A percentile compares a stretch with the other conserved stretches of the same genome.
Evolutionary conservation across 1,140 invertebrate species (phyloP).

Genomic region (Lethrus apterus): DNA sequence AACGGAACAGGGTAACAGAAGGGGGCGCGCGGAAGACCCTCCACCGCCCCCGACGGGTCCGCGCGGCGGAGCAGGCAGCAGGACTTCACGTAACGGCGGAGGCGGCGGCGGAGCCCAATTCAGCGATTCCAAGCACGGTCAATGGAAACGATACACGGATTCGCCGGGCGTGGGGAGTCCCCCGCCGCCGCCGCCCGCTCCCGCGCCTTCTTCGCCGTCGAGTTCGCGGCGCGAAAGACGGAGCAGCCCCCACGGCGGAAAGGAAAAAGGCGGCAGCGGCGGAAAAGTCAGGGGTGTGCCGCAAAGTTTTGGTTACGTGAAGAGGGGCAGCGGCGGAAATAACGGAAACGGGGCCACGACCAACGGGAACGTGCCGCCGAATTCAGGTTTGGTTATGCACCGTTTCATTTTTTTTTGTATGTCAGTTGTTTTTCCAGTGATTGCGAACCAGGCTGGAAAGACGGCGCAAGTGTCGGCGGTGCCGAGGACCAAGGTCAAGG

Average conservation of each 20-base stretch:
- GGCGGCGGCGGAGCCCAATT: constrained; percentile 18
- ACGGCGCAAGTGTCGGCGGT: constrained; percentile 78
- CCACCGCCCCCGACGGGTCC: constrained; percentile 25
- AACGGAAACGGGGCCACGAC: constrained; percentile 21
- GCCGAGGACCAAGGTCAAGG: constrained; percentile 72
- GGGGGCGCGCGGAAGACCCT: constrained; percentile 32
- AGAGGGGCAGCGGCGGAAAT: constrained; percentile 57
- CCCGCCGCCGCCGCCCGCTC: constrained; percentile 40
- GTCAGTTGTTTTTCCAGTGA: constrained; percentile 21
- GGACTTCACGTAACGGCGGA: not conserved
- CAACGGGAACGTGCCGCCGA: constrained; percentile 11
- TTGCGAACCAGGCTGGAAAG: constrained; percentile 41
- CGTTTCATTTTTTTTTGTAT: not conserved
- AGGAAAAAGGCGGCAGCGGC: constrained; percentile 21
- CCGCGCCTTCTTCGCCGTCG: constrained; percentile 44
- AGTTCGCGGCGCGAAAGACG: constrained; percentile 39
- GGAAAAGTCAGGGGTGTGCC: constrained; percentile 53
- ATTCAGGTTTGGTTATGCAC: constrained; percentile 7
- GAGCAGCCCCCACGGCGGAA: constrained; percentile 39
- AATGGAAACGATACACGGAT: constrained; percentile 43
- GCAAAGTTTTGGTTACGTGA: constrained; percentile 76
- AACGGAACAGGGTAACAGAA: constrained; percentile 28
- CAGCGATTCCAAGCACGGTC: constrained; percentile 26
- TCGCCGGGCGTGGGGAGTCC: constrained; percentile 51
- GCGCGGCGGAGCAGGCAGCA: constrained; percentile 15